A percentile compares a stretch with the other conserved stretches of the same genome.
These are phyloP conservation scores for Eupelmus urozonus DNA, from an alignment of 2,888 invertebrate species.

Conservation along the genomic window DNA sequence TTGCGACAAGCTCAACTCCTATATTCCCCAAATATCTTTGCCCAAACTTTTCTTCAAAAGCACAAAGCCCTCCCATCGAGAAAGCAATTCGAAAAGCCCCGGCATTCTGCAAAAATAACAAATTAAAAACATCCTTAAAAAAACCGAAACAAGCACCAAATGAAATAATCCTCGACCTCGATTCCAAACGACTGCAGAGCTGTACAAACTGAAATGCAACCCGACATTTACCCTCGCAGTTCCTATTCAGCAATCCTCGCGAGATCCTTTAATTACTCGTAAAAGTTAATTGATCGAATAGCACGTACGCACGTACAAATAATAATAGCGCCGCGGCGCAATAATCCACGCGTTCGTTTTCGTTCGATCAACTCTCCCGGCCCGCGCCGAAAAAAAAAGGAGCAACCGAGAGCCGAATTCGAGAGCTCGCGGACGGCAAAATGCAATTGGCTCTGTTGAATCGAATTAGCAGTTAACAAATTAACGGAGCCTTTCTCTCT, in stretches of 20 bases:
- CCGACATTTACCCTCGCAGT: conserved; percentile 16
- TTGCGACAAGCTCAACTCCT: too few relatives aligned
- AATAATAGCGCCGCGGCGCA: background rate
- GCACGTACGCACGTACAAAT: background rate
- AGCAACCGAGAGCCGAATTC: background rate
- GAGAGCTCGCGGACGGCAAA: conserved; percentile 48
- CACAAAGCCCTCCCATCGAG: too few relatives aligned
- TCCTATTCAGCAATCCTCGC: background rate
- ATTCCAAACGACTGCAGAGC: too few relatives aligned
- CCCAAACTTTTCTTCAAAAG: too few relatives aligned
- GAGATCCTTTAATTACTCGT: conserved; percentile 9
- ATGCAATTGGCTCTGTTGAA: conserved; percentile 61
- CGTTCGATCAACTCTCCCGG: background rate
- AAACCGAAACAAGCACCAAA: too few relatives aligned
- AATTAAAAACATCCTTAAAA: too few relatives aligned
- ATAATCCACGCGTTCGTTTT: conserved; percentile 14
- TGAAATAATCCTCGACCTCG: background rate
- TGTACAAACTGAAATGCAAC: too few relatives aligned
- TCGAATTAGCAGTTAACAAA: conserved; percentile 68
- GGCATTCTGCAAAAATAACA: too few relatives aligned
- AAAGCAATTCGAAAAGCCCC: too few relatives aligned
- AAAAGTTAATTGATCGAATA: conserved; percentile 23
- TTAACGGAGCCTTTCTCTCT: conserved; percentile 61
- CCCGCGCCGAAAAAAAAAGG: conserved; percentile 1
- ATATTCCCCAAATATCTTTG: too few relatives aligned